A percentile compares a stretch with the other conserved stretches of the same genome.
phyloP scores from a whole-genome alignment of 2,797 vertebrate genomes.

The Petrocephalus schoutedeni region DNA sequence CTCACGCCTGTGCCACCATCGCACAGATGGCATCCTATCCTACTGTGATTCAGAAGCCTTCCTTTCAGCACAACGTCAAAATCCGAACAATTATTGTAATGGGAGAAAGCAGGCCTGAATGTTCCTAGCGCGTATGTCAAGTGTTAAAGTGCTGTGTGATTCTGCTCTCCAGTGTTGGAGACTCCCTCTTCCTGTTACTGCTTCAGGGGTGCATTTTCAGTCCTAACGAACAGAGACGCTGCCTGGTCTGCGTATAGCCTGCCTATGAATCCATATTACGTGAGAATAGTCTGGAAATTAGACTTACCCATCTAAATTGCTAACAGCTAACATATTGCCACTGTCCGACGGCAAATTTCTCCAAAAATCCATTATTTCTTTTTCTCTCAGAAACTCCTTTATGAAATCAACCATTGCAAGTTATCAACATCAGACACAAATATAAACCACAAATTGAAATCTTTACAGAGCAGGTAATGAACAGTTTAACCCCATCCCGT shows the following conservation, averaged over 20 bases:
- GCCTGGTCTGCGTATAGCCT: neutral
- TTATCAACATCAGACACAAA: too few relatives aligned
- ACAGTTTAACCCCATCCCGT: too few relatives aligned
- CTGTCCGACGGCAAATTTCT: too few relatives aligned
- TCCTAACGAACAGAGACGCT: neutral
- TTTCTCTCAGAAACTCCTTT: too few relatives aligned
- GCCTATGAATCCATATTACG: neutral
- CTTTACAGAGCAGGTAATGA: too few relatives aligned
- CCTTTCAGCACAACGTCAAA: neutral
- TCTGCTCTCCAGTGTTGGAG: neutral
- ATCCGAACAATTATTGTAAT: constrained; percentile 8
- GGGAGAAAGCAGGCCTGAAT: constrained; percentile 4
- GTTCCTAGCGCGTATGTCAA: neutral
- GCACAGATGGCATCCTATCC: constrained; percentile 19
- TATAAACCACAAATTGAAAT: too few relatives aligned
- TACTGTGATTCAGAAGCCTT: constrained; percentile 5
- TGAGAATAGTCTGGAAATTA: neutral
- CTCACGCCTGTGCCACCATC: neutral
- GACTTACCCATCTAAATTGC: neutral
- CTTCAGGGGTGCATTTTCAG: neutral
- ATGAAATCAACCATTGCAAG: too few relatives aligned
- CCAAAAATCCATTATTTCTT: too few relatives aligned
- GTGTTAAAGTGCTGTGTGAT: neutral
- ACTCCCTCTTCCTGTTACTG: neutral
- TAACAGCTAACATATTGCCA: neutral